Evolutionary conservation across 1,140 invertebrate species (phyloP).

Genomic region (Apis dorsata): DNA sequence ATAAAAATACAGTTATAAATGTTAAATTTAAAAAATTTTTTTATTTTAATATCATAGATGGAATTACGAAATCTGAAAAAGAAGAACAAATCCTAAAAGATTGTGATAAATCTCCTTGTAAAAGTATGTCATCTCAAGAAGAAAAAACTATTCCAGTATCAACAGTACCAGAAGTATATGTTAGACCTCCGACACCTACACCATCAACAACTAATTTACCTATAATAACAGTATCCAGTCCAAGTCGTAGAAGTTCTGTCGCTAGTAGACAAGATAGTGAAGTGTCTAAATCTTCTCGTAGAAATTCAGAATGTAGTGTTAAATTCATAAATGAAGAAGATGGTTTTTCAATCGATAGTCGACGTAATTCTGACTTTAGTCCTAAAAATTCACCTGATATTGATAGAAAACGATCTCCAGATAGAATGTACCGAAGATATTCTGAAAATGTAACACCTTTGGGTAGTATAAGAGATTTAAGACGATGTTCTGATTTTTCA

Average conservation of each 20-base stretch:
- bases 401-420: conserved; percentile 55
- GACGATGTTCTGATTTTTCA: conserved; percentile 75
- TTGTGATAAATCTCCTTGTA: conserved; percentile 14
- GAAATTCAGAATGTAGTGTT: conserved; percentile 74
- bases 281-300: conserved; percentile 68
- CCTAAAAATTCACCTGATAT: conserved; percentile 44
- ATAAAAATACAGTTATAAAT: neutral
- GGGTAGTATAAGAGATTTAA: conserved; percentile 69
- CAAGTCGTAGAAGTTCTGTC: conserved; percentile 74
- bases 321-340: conserved; percentile 67
- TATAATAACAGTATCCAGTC: conserved; percentile 75
- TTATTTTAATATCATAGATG: conserved; percentile 8
- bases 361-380: conserved; percentile 54
- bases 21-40: neutral
- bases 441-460: conserved; percentile 70
- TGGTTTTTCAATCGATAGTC: conserved; percentile 32
- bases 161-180: conserved; percentile 76
- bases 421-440: conserved; percentile 67
- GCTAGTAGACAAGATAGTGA: conserved; percentile 74
- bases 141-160: conserved; percentile 53
- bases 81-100: conserved; percentile 18
- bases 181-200: conserved; percentile 76
- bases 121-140: conserved; percentile 1
- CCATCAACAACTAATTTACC: conserved; percentile 73
- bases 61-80: conserved; percentile 2